Percentiles rank a stretch among this genome's conserved stretches.
These are phyloP conservation scores for Helicoverpa assulta DNA, from an alignment of 2,888 invertebrate species.

Conservation along the genomic window DNA sequence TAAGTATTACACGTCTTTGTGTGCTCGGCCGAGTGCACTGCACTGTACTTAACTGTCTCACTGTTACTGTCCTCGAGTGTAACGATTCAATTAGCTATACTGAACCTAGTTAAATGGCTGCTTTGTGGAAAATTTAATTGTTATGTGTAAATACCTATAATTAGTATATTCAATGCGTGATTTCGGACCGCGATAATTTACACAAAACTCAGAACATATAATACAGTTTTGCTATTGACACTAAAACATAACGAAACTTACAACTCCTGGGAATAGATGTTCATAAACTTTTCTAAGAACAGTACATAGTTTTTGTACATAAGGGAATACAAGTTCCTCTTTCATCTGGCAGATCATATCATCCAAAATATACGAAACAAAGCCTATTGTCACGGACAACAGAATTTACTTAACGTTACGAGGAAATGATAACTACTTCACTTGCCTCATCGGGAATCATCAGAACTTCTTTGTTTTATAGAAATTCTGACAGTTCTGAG, in stretches of 20 bases:
- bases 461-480: not conserved
- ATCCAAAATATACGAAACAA: not conserved
- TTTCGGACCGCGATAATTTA: not conserved
- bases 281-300: not conserved
- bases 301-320: not conserved
- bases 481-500: constrained; percentile 9
- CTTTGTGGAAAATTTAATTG: not conserved
- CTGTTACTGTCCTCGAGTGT: constrained; percentile 14
- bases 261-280: not conserved
- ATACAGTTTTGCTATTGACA: not conserved
- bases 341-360: not conserved
- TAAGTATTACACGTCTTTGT: constrained; percentile 22
- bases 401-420: not conserved
- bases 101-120: not conserved
- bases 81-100: constrained; percentile 25
- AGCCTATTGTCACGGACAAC: not conserved
- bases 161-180: too few species aligned
- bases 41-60: constrained; percentile 9
- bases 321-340: not conserved
- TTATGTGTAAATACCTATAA: not conserved
- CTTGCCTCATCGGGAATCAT: not conserved
- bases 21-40: constrained; percentile 7
- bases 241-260: not conserved
- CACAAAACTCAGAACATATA: not conserved
- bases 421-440: not conserved